Evolutionary conservation across 2,888 invertebrate genomes (phyloP), one percentile per base, ranked within the genome.

Genomic region (Mimumesa dahlbomi): DNA sequence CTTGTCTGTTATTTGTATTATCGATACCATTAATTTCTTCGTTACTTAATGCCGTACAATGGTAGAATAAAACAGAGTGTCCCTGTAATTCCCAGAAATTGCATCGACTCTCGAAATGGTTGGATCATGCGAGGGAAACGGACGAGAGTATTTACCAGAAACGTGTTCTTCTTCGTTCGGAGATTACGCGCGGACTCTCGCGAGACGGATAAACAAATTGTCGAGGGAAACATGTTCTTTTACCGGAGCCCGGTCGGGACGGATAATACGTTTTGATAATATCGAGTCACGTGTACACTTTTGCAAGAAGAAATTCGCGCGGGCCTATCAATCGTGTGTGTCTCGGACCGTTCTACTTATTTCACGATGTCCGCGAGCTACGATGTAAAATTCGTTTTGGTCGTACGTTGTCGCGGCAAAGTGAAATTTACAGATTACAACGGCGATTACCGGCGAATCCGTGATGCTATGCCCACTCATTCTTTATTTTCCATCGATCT

Each of bases 191-290:
- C 31, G 46, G 50, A 29, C 65, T 54, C 46, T n/a, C n/a, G n/a
- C 45, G 25, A 36, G 50, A 46, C 65, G 70, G 65, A 62, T 70
- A 75, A 75, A 75, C 65, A 75, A 75, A 73, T 75, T 65, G 54
- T 70, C 59, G 22, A 49, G 56, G 42, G 54, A 58, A 43, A 18
- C n/a, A 53, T 38, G 25, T n/a, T n/a, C 22, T 14, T 49, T 57
- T 25, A 16, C 38, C 49, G 25, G 25, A 25, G 42, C 46, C 46
- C 31, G 46, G 38, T 6, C 22, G 31, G 11, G 2, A n/a, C 31
- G 18, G 45, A 40, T 63, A 63, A 63, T 63, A 63, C 49, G 34
- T 59, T 53, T 49, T 38, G 61, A 62, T n/a, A n/a, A n/a, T 65
- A 65, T 45, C 48, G 57, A 52, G 40, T 36, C 58, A 40, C 34